These are phyloP conservation scores for Hymenochirus boettgeri DNA, from an alignment of 2,113 vertebrate genomes.

Conservation along the genomic window DNA sequence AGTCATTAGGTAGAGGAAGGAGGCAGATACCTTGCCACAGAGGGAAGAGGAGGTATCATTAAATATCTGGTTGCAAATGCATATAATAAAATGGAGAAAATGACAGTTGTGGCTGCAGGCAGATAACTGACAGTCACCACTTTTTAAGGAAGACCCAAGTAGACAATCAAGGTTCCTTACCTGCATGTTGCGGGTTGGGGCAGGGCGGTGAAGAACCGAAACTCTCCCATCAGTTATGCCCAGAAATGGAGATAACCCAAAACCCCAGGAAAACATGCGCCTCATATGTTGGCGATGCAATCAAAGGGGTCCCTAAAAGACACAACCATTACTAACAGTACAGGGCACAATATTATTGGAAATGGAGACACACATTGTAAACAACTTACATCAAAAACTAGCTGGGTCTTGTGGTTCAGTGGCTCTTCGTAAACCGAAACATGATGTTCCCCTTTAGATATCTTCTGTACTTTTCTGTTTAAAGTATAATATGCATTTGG, in stretches of 20 bases:
- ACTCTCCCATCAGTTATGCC: constrained; percentile 67
- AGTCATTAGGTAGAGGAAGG: no score
- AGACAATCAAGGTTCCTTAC: constrained; percentile 44
- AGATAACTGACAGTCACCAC: not conserved
- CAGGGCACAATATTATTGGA: not conserved
- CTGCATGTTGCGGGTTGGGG: constrained; percentile 63
- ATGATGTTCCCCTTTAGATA: no score
- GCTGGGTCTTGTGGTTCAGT: constrained; percentile 68
- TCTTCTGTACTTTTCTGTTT: no score
- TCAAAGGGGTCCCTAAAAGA: constrained; percentile 84
- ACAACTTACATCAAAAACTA: constrained; percentile 67
- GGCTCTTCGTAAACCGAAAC: constrained; percentile 73
- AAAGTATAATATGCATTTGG: no score
- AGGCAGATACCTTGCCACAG: no score
- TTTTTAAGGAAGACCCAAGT: not conserved
- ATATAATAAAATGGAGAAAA: not conserved
- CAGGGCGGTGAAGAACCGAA: constrained; percentile 52
- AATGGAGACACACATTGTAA: not conserved
- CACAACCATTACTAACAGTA: not conserved
- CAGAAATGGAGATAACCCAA: constrained; percentile 83
- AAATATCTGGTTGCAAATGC: not conserved
- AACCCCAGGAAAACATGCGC: constrained; percentile 80
- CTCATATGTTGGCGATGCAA: constrained; percentile 94
- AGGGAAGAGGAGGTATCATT: no score
- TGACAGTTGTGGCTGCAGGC: not conserved